Percentiles rank a stretch among this genome's conserved stretches.
These are phyloP conservation scores for Tanytarsus gracilentus DNA, from an alignment of 2,888 invertebrate genomes.

Conservation along the genomic window DNA sequence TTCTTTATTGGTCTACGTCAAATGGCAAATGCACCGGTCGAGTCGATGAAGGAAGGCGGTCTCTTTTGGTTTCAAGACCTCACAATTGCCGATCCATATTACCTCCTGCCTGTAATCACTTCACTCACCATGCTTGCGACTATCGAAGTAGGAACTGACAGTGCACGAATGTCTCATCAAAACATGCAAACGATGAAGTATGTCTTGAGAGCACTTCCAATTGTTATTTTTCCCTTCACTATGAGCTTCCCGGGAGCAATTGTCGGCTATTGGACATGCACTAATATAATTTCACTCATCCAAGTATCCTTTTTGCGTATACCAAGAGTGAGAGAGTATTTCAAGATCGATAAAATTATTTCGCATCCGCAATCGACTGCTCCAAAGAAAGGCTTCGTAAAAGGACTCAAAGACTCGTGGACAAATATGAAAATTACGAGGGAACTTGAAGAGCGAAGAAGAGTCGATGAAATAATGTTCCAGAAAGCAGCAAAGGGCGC, in stretches of 20 bases:
- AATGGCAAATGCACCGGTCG: conserved; percentile 87
- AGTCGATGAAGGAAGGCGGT: conserved; percentile 82
- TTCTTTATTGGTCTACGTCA: conserved; percentile 78
- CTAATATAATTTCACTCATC: conserved; percentile 72
- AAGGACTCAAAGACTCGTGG: conserved; percentile 73
- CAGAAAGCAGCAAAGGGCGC: conserved; percentile 79
- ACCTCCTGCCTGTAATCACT: conserved; percentile 75
- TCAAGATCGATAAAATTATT: conserved; percentile 61
- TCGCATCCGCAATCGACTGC: conserved; percentile 52
- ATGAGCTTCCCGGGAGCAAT: conserved; percentile 83
- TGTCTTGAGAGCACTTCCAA: conserved; percentile 63
- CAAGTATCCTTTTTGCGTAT: conserved; percentile 69
- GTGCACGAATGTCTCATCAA: conserved; percentile 54
- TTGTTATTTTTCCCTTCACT: conserved; percentile 74
- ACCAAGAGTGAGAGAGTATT: conserved; percentile 62
- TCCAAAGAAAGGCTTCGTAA: conserved; percentile 67
- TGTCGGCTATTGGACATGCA: conserved; percentile 81
- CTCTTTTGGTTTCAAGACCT: conserved; percentile 88
- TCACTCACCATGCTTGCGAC: conserved; percentile 72
- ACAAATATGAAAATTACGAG: conserved; percentile 69
- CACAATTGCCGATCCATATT: conserved; percentile 83
- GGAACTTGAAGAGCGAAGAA: conserved; percentile 66
- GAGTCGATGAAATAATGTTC: conserved; percentile 69
- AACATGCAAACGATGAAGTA: conserved; percentile 66
- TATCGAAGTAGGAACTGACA: conserved; percentile 74